These are phyloP conservation scores for Vireo griseus DNA, from an alignment of 2,797 vertebrate genomes.

Conservation along the genomic window DNA sequence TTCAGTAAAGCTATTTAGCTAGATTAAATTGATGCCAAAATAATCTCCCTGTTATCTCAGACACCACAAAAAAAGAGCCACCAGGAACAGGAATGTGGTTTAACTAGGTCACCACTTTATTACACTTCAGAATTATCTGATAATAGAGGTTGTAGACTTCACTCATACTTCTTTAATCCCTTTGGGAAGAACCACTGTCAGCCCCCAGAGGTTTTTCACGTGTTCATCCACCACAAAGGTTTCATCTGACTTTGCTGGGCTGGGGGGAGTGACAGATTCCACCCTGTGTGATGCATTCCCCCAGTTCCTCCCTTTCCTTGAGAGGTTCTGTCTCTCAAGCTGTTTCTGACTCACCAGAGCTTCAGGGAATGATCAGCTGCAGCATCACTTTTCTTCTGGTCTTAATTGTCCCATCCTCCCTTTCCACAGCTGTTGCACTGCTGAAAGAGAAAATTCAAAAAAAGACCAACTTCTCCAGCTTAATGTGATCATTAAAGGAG, in stretches of 20 bases:
- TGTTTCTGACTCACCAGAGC: not conserved
- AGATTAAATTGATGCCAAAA: conserved; percentile 64
- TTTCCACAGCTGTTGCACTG: not conserved
- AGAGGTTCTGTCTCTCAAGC: not conserved
- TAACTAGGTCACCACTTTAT: conserved; percentile 44
- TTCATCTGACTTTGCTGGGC: not conserved
- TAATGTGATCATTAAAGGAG: not conserved
- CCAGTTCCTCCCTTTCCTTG: not conserved
- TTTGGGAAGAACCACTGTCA: not conserved
- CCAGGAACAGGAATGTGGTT: conserved; percentile 44
- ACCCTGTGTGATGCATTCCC: not conserved
- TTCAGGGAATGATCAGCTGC: not conserved
- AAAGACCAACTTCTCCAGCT: not conserved
- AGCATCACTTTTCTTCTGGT: not conserved
- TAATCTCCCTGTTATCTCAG: conserved; percentile 58
- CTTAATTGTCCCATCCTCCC: not conserved
- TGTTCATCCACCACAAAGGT: not conserved
- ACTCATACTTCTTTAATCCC: conserved; percentile 35
- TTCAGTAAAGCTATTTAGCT: conserved; percentile 55
- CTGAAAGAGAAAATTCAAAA: not conserved
- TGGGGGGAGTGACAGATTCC: not conserved
- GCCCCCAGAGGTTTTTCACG: not conserved
- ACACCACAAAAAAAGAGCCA: conserved; percentile 20
- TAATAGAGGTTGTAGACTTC: conserved; percentile 13
- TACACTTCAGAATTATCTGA: conserved; percentile 37